A percentile compares a stretch with the other conserved stretches of the same genome.
Conservation (phyloP, 2,113 vertebrate species). For the Bambusicola thoracicus region DNA sequence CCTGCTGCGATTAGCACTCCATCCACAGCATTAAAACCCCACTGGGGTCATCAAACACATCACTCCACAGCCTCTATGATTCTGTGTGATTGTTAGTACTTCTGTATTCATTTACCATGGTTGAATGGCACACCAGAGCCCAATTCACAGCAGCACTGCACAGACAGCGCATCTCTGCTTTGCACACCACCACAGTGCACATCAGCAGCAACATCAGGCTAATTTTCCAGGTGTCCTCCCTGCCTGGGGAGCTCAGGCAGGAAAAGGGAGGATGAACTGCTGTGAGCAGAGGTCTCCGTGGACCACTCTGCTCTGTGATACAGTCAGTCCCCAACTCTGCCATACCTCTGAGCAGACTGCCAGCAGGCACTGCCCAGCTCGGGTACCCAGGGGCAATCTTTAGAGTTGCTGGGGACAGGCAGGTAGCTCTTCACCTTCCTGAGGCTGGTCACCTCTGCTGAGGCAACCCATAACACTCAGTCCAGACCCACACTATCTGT, state of each 20-base stretch:
- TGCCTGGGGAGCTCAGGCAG: neutral
- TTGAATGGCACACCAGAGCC: neutral
- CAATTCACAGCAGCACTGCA: neutral
- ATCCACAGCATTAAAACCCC: neutral
- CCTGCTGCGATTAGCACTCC: neutral
- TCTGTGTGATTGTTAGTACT: neutral
- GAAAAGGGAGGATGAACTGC: neutral
- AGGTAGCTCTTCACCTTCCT: neutral
- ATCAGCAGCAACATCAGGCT: neutral
- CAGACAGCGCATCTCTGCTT: neutral
- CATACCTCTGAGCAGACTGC: neutral
- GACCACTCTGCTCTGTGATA: neutral
- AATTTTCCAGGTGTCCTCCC: neutral
- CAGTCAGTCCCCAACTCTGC: neutral
- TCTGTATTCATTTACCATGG: neutral
- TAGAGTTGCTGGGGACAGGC: neutral
- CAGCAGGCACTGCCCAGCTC: neutral
- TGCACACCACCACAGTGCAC: neutral
- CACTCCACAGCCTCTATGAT: neutral
- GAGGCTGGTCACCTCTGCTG: neutral
- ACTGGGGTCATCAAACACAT: neutral
- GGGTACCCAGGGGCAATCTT: neutral
- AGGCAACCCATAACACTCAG: neutral
- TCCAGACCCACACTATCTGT: neutral
- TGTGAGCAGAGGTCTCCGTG: neutral